Percentiles rank a stretch among this genome's conserved stretches.
Evolutionary conservation across 1,140 invertebrate species (phyloP).

Genomic region (Hylyphantes graminicola): DNA sequence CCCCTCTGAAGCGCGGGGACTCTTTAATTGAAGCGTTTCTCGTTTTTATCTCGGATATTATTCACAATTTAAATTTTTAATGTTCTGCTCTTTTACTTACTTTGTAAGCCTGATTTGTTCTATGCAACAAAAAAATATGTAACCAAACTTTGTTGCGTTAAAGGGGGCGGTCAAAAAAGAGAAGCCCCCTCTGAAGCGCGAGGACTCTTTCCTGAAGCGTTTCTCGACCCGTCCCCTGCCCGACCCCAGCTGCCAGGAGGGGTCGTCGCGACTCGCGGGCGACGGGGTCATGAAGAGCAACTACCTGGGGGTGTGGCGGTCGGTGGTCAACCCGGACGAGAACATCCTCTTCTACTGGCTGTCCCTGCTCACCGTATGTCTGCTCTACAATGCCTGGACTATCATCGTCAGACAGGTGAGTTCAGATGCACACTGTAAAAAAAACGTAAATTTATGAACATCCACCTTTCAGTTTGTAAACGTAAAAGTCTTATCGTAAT

Average conservation of each 20-base stretch:
- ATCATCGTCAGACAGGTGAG: conserved; percentile 80
- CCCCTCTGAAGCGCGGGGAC: no score
- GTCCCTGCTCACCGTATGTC: conserved; percentile 85
- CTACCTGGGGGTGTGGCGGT: conserved; percentile 72
- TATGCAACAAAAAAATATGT: no score
- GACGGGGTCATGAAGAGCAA: conserved; percentile 36
- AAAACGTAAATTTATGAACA: no score
- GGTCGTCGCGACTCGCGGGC: conserved; percentile 65
- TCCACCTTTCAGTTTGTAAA: no score
- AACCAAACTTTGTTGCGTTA: neutral
- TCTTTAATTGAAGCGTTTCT: conserved; percentile 94
- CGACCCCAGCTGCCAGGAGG: conserved; percentile 72
- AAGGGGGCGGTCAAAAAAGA: conserved; percentile 71
- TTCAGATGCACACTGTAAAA: neutral
- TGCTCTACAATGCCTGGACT: conserved; percentile 96
- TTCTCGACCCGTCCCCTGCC: conserved; percentile 93
- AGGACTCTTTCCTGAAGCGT: conserved; percentile 93
- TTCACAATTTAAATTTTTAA: no score
- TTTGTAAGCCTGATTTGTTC: no score
- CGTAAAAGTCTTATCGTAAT: no score
- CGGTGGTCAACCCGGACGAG: conserved; percentile 94
- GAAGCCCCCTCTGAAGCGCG: conserved; percentile 84
- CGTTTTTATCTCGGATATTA: no score
- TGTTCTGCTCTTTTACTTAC: no score
- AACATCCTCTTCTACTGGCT: conserved; percentile 97